Evolutionary conservation across 37 sponge, comb jelly and placozoan genomes (phyloP).

Genomic region (Haliclona indistincta): DNA sequence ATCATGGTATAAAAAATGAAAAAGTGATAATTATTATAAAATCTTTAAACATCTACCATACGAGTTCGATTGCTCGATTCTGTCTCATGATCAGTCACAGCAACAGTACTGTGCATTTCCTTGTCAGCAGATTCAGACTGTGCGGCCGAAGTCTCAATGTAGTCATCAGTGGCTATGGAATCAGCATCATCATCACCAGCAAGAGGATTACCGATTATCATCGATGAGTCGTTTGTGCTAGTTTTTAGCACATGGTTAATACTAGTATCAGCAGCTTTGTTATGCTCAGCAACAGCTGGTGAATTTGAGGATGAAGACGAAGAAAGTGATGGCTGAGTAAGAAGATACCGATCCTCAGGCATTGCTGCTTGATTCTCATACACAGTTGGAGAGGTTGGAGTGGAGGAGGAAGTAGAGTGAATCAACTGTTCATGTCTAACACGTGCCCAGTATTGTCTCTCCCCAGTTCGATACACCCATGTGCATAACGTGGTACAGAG

Average conservation of each 20-base stretch:
- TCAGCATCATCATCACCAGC: background rate
- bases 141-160: background rate
- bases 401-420: conserved; percentile 3
- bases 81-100: no score
- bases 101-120: no score
- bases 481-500: conserved; percentile 52
- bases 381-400: background rate
- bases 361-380: conserved; percentile 1
- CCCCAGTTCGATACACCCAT: conserved; percentile 39
- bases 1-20: no score
- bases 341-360: no score
- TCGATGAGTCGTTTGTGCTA: background rate
- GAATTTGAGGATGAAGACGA: no score
- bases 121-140: background rate
- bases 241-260: background rate
- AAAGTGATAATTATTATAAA: no score
- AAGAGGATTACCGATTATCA: background rate
- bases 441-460: conserved; percentile 53
- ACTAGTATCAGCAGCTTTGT: no score
- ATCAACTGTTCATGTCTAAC: conserved; percentile 59
- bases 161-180: background rate
- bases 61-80: no score
- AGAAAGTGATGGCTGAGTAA: no score
- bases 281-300: no score
- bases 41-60: no score